Evolutionary conservation across 35 echinoderm and acorn worm genomes (phyloP), one percentile per base, ranked within the genome.

Genomic region (Ophiothrix spiculata): DNA sequence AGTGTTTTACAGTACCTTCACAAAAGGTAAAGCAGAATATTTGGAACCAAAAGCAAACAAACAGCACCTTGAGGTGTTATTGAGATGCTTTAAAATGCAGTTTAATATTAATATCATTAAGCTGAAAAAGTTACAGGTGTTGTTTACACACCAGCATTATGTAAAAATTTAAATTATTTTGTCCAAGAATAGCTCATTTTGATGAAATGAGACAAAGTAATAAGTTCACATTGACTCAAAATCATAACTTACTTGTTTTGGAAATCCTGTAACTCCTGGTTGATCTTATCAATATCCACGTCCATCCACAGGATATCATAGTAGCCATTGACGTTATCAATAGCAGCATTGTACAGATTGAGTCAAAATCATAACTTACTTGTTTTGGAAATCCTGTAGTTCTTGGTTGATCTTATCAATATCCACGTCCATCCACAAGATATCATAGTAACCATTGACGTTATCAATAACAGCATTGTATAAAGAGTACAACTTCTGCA

Each of bases 231-330:
- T 15, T 34, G 11, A 32, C 35, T n/a, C n/a, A n/a, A n/a, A n/a
- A n/a, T n/a, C n/a, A n/a, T n/a, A n/a, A 88, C 88, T 83, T 56
- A 99, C 96, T 93, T 99, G 75, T 99, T 99, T 80, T 99, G 96
- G 56, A 94, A 99, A 83, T 99, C 96, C 80, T 83, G 32, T 35
- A 99, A 80, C 56, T 99, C 96, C 40, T 88, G 85, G 63, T 99
- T 99, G 36, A 99, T 99, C 83, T 99, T 99, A 78, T 99, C 96
- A 33, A 99, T 99, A 54, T 99, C 96, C 0, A 99, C 96, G 6
- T 99, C 96, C n/a, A 99, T 83, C 95, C 96, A 99, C 6, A 92
- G 88, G 32, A 98, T 99, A 64, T 99, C 92, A 81, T 99, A 99
- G 80, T 99, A 99, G 2, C 96, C 96, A 56, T 99, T 93, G 41